Base-by-base conservation (phyloP, 2,888 invertebrate species). In the Calameuta pallipes region DNA sequence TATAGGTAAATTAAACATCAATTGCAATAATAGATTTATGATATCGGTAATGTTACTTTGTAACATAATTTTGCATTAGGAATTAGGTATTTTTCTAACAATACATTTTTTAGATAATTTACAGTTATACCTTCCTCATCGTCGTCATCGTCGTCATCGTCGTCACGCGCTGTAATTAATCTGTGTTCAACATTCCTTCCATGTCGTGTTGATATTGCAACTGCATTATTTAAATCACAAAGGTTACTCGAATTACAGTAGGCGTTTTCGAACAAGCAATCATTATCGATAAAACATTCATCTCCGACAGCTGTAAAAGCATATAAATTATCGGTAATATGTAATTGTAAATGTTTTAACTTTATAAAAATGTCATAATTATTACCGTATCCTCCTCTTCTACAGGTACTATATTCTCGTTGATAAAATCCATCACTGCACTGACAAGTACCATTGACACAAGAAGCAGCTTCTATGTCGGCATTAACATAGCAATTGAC, bases 371-470 rank as follows among this genome's bases (percentile, higher is more conserved):
- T 23, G 0, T 23, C 23, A 56, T 23, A 56, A 73, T 15, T n/a
- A 75, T 81, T 80, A 86, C 86, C 82, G 69, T 80, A 79, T 75
- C 83, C 86, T 76, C 70, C 80, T 15, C 86, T 85, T 33, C 90
- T 88, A 79, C 90, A 91, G 9, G 87, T 85, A 73, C 87, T 87
- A 80, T 90, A 88, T 82, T 91, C 90, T 1, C 91, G 86, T 76
- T 87, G 87, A 82, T 91, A 91, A 78, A 85, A 91, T 33, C 86
- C 87, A 4, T 82, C 74, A 37, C 83, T 87, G 77, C 91, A 91
- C 2, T 78, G 76, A 78, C 91, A 91, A 23, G 78, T 76, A 33
- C 82, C 82, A 23, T 82, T 68, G 23, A 71, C 75, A 76, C 91
- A 91, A 23, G 82, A 78, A 9, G 85, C 76, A 12, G 90, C 85